These are phyloP conservation scores for Holothuria leucospilota DNA, from an alignment of 53 echinoderm and acorn worm genomes.

Conservation along the genomic window DNA sequence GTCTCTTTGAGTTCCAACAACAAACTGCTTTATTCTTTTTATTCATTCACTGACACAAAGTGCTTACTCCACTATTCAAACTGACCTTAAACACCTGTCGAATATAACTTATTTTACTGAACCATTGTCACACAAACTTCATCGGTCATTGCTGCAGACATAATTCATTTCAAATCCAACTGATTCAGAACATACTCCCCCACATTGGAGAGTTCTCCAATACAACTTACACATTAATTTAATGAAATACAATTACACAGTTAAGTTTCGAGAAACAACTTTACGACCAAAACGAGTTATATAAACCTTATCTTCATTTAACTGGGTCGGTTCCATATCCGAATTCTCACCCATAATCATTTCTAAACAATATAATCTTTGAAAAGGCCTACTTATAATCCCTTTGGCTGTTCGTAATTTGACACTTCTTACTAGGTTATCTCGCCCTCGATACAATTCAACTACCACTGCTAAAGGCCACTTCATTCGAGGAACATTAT, in stretches of 20 bases:
- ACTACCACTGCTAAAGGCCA: too few species aligned
- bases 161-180: too few species aligned
- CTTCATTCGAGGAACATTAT: conserved; percentile 20
- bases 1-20: too few species aligned
- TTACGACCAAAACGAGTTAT: background rate
- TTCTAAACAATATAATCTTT: conserved; percentile 1
- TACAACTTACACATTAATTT: background rate
- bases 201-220: background rate
- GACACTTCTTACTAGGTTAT: background rate
- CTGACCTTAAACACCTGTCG: too few species aligned
- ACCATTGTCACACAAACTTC: too few species aligned
- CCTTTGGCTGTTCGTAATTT: background rate
- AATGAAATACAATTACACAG: background rate
- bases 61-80: too few species aligned
- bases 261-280: background rate
- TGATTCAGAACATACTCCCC: background rate
- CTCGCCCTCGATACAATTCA: background rate
- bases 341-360: background rate
- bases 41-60: too few species aligned
- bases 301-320: background rate
- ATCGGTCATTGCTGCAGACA: too few species aligned
- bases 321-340: background rate
- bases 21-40: too few species aligned
- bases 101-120: too few species aligned
- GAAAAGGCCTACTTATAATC: background rate